Conservation (phyloP, 2,888 invertebrate genomes). For the Eurytoma adleriae region DNA sequence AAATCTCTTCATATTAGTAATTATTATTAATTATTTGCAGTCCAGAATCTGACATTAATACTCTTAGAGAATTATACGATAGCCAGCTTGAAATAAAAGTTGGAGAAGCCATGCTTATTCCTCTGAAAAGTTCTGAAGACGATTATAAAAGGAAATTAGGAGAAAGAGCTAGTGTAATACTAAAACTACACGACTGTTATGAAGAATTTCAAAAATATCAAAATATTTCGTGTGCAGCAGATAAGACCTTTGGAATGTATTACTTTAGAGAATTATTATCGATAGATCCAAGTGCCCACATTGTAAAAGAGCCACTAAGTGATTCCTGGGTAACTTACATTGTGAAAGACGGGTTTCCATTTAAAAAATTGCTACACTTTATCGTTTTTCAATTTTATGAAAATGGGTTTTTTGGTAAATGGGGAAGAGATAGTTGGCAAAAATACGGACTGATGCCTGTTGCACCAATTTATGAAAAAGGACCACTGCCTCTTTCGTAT, state of each 20-base stretch:
- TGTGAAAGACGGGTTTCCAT: conserved; percentile 10
- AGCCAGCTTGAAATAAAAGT: conserved; percentile 16
- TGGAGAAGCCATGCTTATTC: not conserved
- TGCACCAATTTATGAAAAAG: not conserved
- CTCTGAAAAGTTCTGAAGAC: not conserved
- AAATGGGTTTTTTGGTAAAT: conserved; percentile 2
- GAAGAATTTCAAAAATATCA: conserved; percentile 11
- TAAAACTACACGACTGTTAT: conserved; percentile 21
- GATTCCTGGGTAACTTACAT: not conserved
- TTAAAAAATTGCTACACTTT: not conserved
- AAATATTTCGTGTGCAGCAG: conserved; percentile 21
- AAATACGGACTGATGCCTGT: not conserved
- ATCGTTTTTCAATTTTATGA: not conserved
- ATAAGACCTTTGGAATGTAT: not conserved
- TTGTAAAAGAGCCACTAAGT: conserved; percentile 1
- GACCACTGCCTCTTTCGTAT: not conserved
- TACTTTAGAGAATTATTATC: not conserved
- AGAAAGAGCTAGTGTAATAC: not conserved
- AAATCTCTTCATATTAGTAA: not conserved
- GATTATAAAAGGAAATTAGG: conserved; percentile 12
- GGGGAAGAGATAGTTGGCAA: not conserved
- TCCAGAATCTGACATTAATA: conserved; percentile 14
- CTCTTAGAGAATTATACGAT: conserved; percentile 17
- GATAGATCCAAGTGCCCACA: not conserved
- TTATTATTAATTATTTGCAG: not conserved